Evolutionary conservation across 2,888 invertebrate genomes (phyloP).

Genomic region (Andricus curvator): DNA sequence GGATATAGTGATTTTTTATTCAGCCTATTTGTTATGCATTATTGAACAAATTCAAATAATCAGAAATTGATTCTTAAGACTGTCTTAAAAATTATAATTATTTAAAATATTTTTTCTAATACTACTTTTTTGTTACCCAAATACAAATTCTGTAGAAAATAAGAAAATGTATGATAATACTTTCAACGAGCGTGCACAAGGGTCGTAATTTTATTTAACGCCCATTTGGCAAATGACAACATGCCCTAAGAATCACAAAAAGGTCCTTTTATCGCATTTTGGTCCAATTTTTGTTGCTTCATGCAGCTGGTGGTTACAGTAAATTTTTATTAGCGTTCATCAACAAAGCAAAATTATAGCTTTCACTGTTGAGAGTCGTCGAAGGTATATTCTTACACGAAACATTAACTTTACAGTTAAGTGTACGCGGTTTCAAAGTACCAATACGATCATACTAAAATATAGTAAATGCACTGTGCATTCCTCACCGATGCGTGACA

Average conservation of each 20-base stretch:
- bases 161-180: not conserved
- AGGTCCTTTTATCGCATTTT: not conserved
- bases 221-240: not conserved
- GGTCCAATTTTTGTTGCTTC: slow-evolving; percentile 7
- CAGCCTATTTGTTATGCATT: no score
- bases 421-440: slow-evolving; percentile 53
- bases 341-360: slow-evolving; percentile 57
- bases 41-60: no score
- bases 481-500: slow-evolving; percentile 33
- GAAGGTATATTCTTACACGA: slow-evolving; percentile 46
- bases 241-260: not conserved
- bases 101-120: no score
- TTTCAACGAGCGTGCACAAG: not conserved
- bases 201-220: not conserved
- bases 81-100: no score
- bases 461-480: slow-evolving; percentile 35
- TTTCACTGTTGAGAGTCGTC: slow-evolving; percentile 30
- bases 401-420: slow-evolving; percentile 59
- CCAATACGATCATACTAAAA: slow-evolving; percentile 48
- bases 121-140: no score
- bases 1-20: no score
- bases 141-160: not conserved
- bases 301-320: not conserved
- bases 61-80: no score
- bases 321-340: slow-evolving; percentile 53